Conservation (phyloP, 2,888 invertebrate genomes). For the Pemphredon lugubris region DNA sequence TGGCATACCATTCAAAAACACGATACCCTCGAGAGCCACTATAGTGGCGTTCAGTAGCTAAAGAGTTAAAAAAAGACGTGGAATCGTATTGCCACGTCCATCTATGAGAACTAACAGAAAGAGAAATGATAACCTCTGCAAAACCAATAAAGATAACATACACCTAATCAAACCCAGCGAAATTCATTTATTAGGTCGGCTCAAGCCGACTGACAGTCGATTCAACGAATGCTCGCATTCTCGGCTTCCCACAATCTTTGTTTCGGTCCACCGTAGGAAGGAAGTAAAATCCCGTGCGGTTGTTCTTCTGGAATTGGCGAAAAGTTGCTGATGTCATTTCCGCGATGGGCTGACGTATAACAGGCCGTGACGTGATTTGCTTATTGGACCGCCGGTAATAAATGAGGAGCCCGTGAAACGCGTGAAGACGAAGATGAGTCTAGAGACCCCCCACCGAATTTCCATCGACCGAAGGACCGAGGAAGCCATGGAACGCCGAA, state of each 20-base stretch:
- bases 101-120: no score
- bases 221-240: not conserved
- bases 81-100: no score
- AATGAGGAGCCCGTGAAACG: slow-evolving; percentile 51
- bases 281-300: slow-evolving; percentile 38
- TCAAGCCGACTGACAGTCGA: not conserved
- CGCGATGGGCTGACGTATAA: slow-evolving; percentile 48
- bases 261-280: slow-evolving; percentile 27
- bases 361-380: slow-evolving; percentile 67
- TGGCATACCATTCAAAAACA: no score
- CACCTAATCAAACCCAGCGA: no score
- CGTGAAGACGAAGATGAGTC: slow-evolving; percentile 42
- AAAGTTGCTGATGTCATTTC: slow-evolving; percentile 63
- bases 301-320: slow-evolving; percentile 45
- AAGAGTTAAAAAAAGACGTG: no score
- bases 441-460: slow-evolving; percentile 41
- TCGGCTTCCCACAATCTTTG: not conserved
- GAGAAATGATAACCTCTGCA: no score
- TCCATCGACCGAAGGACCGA: slow-evolving; percentile 7
- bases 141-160: no score
- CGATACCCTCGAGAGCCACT: no score
- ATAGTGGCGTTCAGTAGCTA: no score
- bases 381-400: slow-evolving; percentile 58
- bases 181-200: no score
- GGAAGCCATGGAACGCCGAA: not conserved